Evolutionary conservation across 2,113 vertebrate species (phyloP), one percentile per base, ranked within the genome.

Genomic region (Leptocoma aspasia): DNA sequence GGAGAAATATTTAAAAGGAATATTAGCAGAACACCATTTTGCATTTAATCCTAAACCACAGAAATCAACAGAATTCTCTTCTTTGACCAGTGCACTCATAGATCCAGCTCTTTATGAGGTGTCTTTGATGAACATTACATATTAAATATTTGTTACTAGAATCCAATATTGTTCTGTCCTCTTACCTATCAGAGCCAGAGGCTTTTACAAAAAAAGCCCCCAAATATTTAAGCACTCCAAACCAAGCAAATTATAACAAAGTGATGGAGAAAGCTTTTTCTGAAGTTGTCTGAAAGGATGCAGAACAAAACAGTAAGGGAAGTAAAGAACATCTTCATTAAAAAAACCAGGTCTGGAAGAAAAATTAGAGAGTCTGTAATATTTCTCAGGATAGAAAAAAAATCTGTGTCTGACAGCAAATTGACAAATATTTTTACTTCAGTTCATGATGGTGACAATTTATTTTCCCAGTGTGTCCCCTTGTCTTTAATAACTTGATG

Each of bases 341-440:
- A 45, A 73, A 70, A 28, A 70, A 15, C 35, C 7, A 35, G 6
- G 5, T 15, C 70, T 15, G 20, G 66, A 90, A 72, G 22, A 71
- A 82, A 96, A 95, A 82, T 33, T 60, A 49, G 7, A 27, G 13
- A 27, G 3, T 30, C n/a, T 41, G 15, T 81, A 89, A 77, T 76
- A 86, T 86, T 84, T 79, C 75, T 66, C 73, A 64, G 33, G 15
- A 79, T 76, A 56, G 17, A 49, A 78, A 72, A 90, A 90, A 52
- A 73, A 90, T 39, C 30, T 54, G 22, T 23, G 15, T 39, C 47
- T 89, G 82, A 69, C 79, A 91, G 57, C 54, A 94, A 94, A 57
- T 79, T 90, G 94, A 76, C 77, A 95, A 94, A 86, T 96, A 95
- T 49, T 95, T 94, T 64, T 82, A 90, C 60, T 91, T 72, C 61